Conservation (phyloP, 2,797 vertebrate genomes). For the Leuciscus waleckii region DNA sequence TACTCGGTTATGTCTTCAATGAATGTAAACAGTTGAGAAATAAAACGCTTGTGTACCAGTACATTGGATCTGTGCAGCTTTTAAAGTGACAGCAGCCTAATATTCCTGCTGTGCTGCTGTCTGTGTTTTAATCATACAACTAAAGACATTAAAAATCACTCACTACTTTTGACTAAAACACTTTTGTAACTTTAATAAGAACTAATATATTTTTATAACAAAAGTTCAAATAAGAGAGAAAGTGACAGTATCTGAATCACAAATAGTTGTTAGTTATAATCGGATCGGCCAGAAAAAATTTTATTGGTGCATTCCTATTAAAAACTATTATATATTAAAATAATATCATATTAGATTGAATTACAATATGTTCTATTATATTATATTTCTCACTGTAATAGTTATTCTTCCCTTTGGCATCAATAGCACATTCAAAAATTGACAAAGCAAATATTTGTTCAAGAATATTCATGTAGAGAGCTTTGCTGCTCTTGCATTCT, state of each 20-base stretch:
- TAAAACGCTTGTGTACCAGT: background rate
- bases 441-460: background rate
- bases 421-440: too few relatives aligned
- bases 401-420: background rate
- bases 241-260: background rate
- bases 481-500: background rate
- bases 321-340: background rate
- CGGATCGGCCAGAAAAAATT: fast-evolving
- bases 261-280: too few relatives aligned
- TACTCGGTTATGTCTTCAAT: background rate
- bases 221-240: background rate
- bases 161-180: too few relatives aligned
- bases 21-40: background rate
- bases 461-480: background rate
- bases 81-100: too few relatives aligned
- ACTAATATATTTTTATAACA: background rate
- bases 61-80: background rate
- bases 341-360: background rate
- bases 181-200: too few relatives aligned
- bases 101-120: background rate
- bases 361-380: background rate
- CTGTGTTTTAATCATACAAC: background rate
- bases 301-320: background rate
- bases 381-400: background rate
- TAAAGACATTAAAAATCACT: too few relatives aligned